A percentile compares a stretch with the other conserved stretches of the same genome.
These are phyloP conservation scores for Abrostola tripartita DNA, from an alignment of 2,888 invertebrate species.

Conservation along the genomic window DNA sequence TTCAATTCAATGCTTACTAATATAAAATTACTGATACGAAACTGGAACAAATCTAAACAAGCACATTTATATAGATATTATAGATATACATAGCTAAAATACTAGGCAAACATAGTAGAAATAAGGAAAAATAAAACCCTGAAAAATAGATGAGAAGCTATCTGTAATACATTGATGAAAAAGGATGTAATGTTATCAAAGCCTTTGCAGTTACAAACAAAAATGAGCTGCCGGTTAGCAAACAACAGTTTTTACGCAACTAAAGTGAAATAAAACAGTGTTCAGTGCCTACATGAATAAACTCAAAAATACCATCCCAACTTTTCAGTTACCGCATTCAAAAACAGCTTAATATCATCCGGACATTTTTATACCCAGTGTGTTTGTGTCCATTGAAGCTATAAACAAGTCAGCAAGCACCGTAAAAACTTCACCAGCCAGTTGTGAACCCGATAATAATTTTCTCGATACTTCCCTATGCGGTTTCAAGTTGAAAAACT, in stretches of 20 bases:
- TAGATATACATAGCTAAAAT: too few species aligned
- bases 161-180: too few species aligned
- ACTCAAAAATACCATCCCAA: constrained; percentile 14
- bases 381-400: constrained; percentile 21
- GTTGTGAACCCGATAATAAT: constrained; percentile 42
- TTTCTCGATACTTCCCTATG: constrained; percentile 29
- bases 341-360: constrained; percentile 38
- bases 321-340: constrained; percentile 26
- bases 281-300: constrained; percentile 1
- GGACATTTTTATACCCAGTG: constrained; percentile 4
- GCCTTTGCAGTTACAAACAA: too few species aligned
- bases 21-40: too few species aligned
- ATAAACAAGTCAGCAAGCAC: constrained; percentile 26
- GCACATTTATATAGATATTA: too few species aligned
- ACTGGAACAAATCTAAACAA: too few species aligned
- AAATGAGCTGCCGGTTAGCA: too few species aligned
- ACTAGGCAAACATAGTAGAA: too few species aligned
- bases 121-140: too few species aligned
- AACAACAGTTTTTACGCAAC: neutral
- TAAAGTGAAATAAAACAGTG: neutral
- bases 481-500: constrained; percentile 27
- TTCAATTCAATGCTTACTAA: too few species aligned
- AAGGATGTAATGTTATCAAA: too few species aligned
- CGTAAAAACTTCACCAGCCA: constrained; percentile 31
- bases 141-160: too few species aligned